Percentiles rank a stretch among this genome's conserved stretches.
Conservation (phyloP, 2,888 invertebrate genomes). For the Macropis europaea region DNA sequence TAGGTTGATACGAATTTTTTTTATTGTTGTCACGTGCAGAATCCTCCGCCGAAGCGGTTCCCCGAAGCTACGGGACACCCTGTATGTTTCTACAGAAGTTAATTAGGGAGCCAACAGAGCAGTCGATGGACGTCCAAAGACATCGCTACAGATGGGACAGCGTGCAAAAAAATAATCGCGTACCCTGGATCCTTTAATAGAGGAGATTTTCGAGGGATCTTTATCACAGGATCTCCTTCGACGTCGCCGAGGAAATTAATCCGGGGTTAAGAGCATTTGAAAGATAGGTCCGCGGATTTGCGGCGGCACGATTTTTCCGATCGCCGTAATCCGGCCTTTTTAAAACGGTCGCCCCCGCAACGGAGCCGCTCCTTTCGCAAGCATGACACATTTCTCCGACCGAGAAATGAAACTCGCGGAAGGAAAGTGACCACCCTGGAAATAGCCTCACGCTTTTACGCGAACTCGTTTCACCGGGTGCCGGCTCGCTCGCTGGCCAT, state of each 20-base stretch:
- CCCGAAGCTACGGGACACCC: too few species aligned
- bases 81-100: too few species aligned
- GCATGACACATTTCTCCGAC: constrained; percentile 37
- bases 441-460: constrained; percentile 36
- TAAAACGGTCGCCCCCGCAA: constrained; percentile 4
- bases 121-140: too few species aligned
- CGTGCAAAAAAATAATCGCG: too few species aligned
- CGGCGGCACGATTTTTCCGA: constrained; percentile 15
- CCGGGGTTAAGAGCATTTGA: not conserved
- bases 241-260: constrained; percentile 1
- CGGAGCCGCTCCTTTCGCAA: constrained; percentile 24
- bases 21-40: too few species aligned
- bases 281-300: not conserved
- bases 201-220: not conserved
- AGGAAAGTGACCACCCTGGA: constrained; percentile 27
- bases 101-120: too few species aligned
- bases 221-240: not conserved
- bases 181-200: not conserved
- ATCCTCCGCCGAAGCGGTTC: too few species aligned
- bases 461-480: constrained; percentile 7
- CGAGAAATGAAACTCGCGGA: constrained; percentile 17
- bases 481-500: constrained; percentile 13
- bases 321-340: constrained; percentile 28
- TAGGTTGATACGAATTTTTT: too few species aligned
- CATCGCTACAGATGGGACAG: too few species aligned